Conservation (phyloP, 2,113 vertebrate genomes). For the Himantopus leucocephalus region DNA sequence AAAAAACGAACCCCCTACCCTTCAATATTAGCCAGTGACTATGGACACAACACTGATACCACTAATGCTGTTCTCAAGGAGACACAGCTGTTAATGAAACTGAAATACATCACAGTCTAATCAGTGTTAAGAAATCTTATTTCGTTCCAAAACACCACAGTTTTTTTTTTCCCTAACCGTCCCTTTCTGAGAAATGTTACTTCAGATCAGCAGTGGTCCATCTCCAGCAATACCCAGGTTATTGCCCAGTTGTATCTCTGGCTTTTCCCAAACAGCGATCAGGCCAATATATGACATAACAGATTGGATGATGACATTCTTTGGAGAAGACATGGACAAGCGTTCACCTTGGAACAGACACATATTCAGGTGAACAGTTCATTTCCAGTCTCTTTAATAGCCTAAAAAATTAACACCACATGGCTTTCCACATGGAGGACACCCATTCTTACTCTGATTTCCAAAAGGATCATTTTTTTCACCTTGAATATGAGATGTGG, state of each 20-base stretch:
- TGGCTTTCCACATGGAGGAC: background rate
- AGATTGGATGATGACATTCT: background rate
- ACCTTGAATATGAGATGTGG: background rate
- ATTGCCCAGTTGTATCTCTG: accelerated
- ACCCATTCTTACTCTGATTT: background rate
- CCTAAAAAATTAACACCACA: background rate
- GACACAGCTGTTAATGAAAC: background rate
- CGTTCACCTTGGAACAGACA: background rate
- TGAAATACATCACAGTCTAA: background rate
- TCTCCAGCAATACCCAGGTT: background rate
- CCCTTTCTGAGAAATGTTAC: background rate
- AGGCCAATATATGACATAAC: background rate
- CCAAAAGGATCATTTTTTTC: background rate
- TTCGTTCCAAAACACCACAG: background rate
- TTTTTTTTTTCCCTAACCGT: background rate
- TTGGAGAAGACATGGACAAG: background rate
- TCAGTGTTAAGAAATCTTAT: background rate
- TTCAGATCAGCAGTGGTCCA: background rate
- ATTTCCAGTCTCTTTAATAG: background rate
- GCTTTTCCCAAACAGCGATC: background rate
- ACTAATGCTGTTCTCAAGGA: background rate
- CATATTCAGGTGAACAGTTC: background rate
- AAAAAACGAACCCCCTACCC: background rate
- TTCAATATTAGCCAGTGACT: background rate
- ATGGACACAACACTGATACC: background rate